Evolutionary conservation across 2,797 vertebrate genomes (phyloP).

Genomic region (Taeniopygia guttata): DNA sequence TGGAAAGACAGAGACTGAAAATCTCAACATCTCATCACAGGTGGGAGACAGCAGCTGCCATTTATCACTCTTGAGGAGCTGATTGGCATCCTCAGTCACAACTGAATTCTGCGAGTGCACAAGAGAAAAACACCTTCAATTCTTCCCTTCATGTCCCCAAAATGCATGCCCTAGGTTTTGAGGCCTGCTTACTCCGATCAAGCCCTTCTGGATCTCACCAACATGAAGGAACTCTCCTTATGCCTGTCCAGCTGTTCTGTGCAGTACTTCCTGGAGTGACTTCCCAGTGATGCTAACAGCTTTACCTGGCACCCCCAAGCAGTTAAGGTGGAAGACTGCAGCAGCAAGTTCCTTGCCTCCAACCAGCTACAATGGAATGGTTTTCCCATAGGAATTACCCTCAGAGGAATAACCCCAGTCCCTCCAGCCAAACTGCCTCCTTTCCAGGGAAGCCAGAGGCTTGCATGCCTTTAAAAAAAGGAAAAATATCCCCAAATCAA

Average conservation of each 20-base stretch:
- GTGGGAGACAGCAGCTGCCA: neutral
- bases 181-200: fast-evolving
- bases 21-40: neutral
- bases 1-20: fast-evolving
- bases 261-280: neutral
- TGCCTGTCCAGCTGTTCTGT: neutral
- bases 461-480: neutral
- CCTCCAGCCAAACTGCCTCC: neutral
- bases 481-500: neutral
- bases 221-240: neutral
- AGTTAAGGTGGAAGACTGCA: fast-evolving
- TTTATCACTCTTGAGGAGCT: neutral
- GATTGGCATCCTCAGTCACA: neutral
- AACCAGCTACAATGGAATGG: neutral
- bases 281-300: neutral
- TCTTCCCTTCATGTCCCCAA: neutral
- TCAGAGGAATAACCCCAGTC: neutral
- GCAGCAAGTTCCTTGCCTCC: neutral
- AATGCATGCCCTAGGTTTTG: neutral
- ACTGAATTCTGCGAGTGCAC: neutral
- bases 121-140: neutral
- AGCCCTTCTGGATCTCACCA: neutral
- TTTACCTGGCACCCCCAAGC: neutral
- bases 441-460: neutral
- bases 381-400: neutral